Conservation (phyloP, 2,797 vertebrate genomes). For the Urocyon cinereoargenteus region DNA sequence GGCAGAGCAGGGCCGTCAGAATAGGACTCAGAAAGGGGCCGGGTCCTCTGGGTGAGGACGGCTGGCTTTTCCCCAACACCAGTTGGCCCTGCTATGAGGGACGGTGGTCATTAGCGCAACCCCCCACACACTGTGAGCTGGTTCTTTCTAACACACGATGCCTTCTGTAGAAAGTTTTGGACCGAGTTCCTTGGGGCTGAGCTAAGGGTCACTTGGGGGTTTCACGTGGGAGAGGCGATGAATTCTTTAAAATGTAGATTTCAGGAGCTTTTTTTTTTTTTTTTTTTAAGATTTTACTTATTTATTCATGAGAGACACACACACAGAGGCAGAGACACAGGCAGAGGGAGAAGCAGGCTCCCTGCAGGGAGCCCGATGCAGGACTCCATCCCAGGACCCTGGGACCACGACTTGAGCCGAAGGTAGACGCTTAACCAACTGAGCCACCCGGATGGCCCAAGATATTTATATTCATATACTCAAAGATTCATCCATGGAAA, state of each 20-base stretch:
- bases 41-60: background rate
- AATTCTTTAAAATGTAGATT: background rate
- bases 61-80: background rate
- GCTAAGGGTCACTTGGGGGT: background rate
- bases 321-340: no score
- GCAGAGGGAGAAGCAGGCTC: no score
- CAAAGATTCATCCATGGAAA: background rate
- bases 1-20: background rate
- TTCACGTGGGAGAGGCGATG: background rate
- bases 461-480: background rate
- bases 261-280: background rate
- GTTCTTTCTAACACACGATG: background rate
- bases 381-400: no score
- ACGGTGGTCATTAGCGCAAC: background rate
- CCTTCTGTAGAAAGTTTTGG: background rate
- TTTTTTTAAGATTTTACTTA: no score
- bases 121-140: no score
- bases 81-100: background rate
- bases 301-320: no score
- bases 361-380: no score
- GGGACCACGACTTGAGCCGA: no score
- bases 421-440: no score
- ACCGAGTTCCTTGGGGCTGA: background rate
- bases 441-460: no score
- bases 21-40: background rate